Evolutionary conservation across 2,797 vertebrate genomes (phyloP), one percentile per base, ranked within the genome.

Genomic region (Phoeniculus purpureus): DNA sequence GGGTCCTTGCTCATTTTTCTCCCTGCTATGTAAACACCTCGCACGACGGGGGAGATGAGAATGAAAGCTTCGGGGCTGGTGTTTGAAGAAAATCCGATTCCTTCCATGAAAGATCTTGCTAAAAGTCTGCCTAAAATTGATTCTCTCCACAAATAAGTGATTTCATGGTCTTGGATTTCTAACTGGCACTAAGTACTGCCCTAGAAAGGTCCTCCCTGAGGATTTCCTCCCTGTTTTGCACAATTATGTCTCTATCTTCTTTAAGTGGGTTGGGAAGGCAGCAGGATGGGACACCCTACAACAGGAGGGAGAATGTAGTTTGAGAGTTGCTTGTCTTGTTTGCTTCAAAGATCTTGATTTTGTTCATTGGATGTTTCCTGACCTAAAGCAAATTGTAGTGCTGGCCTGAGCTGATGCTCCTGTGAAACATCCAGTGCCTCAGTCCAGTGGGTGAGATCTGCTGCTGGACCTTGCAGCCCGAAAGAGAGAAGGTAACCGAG

Each of bases 41-140:
- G 16, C 94, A 25, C 94, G 29, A 62, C 47, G 1, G 94, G 93
- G 89, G 92, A 92, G 91, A 84, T 58, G 85, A 45, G 77, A 94
- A 92, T 54, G 76, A 87, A 85, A 92, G 34, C 87, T 91, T 83
- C 82, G 62, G 29, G 83, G 50, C 17, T 90, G 87, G 79, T 83
- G 94, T 94, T 91, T 95, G 94, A 84, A 96, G 92, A 92, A 95
- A 86, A 60, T 90, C 79, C 62, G 66, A 81, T 90, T 86, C 94
- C 85, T 96, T 81, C 89, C 64, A 89, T 32, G 18, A 56, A 43
- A 96, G 94, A 89, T 90, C 87, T 96, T 85, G 93, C 86, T 94
- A 79, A 83, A 67, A 94, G 65, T 84, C 94, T 93, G 94, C 77
- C 92, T 95, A 73, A 85, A 95, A 94, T 93, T 61, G 58, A 89